Conservation (phyloP, 1,140 invertebrate genomes). For the Drosophila navojoa region DNA sequence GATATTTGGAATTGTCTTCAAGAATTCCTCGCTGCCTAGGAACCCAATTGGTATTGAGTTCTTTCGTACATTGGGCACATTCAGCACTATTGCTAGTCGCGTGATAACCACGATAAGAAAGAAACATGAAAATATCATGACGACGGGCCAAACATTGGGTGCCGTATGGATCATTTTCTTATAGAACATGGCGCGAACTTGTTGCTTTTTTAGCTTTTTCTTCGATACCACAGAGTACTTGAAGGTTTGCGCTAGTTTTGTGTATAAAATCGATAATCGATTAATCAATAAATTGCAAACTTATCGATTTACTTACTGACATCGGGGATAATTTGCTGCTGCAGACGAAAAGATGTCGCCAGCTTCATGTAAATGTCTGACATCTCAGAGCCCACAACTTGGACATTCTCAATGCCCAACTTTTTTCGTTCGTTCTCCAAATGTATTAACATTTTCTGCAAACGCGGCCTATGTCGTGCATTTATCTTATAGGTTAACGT, state of each 20-base stretch:
- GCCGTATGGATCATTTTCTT: conserved; percentile 75
- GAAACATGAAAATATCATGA: conserved; percentile 61
- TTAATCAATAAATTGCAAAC: neutral
- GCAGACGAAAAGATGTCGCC: conserved; percentile 57
- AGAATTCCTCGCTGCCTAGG: neutral
- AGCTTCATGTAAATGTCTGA: conserved; percentile 73
- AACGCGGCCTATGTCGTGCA: conserved; percentile 5
- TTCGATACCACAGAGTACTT: conserved; percentile 62
- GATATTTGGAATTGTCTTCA: conserved; percentile 44
- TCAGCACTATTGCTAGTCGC: conserved; percentile 39
- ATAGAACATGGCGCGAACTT: conserved; percentile 66
- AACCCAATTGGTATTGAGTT: conserved; percentile 54
- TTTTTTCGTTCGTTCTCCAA: conserved; percentile 61
- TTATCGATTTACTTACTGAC: conserved; percentile 62
- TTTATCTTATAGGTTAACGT: conserved; percentile 60
- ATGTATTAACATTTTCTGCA: conserved; percentile 70
- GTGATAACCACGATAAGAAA: conserved; percentile 61
- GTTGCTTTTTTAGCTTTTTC: conserved; percentile 48
- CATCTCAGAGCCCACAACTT: conserved; percentile 60
- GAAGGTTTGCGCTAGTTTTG: conserved; percentile 57
- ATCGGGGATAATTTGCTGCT: conserved; percentile 64
- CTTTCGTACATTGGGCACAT: conserved; percentile 16
- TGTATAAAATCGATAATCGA: neutral
- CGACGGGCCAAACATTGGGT: conserved; percentile 66
- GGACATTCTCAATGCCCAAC: conserved; percentile 69